Percentiles rank a stretch among this genome's conserved stretches.
These are phyloP conservation scores for Anolis sagrei DNA, from an alignment of 2,113 vertebrate species.

Conservation along the genomic window DNA sequence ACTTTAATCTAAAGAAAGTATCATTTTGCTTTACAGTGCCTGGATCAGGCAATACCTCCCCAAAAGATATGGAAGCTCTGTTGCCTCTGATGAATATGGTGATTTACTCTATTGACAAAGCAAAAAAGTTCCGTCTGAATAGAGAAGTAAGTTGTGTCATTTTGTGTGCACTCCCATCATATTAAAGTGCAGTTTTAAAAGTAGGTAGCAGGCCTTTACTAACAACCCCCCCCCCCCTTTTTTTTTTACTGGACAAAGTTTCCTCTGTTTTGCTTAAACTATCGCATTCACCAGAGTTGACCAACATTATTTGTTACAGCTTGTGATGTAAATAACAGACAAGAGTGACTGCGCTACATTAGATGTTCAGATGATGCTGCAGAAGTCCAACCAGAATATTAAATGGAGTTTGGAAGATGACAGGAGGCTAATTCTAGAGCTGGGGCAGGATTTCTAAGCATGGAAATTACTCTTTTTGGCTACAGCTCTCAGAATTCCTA, in stretches of 20 bases:
- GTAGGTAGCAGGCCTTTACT: background rate
- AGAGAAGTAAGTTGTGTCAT: conserved; percentile 85
- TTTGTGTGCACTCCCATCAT: background rate
- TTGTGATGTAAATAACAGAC: background rate
- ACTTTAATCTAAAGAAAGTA: conserved; percentile 34
- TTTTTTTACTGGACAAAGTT: background rate
- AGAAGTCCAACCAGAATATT: background rate
- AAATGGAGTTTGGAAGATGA: background rate
- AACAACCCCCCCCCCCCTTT: too few relatives aligned
- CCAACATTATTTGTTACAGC: background rate
- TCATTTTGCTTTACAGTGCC: conserved; percentile 83
- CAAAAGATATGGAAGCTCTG: conserved; percentile 98
- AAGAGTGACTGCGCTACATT: background rate
- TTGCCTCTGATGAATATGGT: conserved; percentile 99
- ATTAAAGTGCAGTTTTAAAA: background rate
- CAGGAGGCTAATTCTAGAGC: too few relatives aligned
- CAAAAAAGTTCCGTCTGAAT: conserved; percentile 97
- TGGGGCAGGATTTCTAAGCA: background rate
- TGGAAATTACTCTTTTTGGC: too few relatives aligned
- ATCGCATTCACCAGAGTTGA: background rate
- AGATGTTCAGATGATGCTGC: background rate
- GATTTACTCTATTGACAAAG: conserved; percentile 97
- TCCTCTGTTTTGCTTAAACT: background rate
- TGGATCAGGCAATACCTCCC: conserved; percentile 97
- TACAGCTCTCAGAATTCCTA: too few relatives aligned